These are phyloP conservation scores for Scortum barcoo DNA, from an alignment of 2,113 vertebrate species.

Conservation along the genomic window DNA sequence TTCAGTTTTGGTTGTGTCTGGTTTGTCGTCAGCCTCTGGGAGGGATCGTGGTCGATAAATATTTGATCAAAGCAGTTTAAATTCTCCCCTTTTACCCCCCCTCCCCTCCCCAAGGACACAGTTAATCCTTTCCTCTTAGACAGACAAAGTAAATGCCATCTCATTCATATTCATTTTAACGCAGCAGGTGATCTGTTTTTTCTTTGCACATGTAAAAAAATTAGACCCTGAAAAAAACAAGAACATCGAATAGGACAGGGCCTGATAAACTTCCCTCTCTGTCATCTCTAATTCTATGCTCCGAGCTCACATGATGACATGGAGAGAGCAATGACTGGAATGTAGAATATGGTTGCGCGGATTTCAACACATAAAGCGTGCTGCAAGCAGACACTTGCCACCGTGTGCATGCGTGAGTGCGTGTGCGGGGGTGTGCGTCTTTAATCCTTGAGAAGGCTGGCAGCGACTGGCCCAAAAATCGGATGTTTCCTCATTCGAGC, in stretches of 20 bases:
- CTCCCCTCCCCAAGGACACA: neutral
- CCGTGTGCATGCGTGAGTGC: slow-evolving; percentile 35
- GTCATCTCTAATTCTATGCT: slow-evolving; percentile 12
- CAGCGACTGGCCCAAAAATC: slow-evolving; percentile 77
- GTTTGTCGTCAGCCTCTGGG: neutral
- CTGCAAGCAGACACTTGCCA: slow-evolving; percentile 79
- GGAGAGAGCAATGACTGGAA: slow-evolving; percentile 77
- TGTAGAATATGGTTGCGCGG: slow-evolving; percentile 70
- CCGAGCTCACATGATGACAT: slow-evolving; percentile 62
- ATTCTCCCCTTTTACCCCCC: neutral
- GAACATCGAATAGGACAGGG: neutral
- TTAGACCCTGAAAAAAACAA: too few species aligned
- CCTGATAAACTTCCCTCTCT: neutral
- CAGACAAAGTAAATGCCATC: neutral
- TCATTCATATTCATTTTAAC: neutral
- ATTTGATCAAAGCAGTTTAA: neutral
- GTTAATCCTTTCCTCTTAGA: neutral
- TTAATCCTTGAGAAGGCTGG: slow-evolving; percentile 71
- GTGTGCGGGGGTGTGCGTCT: slow-evolving; percentile 34
- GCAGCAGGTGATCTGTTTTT: slow-evolving; percentile 2
- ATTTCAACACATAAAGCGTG: slow-evolving; percentile 77
- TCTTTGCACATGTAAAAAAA: too few species aligned
- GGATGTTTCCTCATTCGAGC: slow-evolving; percentile 79
- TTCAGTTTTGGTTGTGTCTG: neutral
- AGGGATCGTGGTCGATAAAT: neutral